Evolutionary conservation across 2,888 invertebrate species (phyloP).

Genomic region (Athalia circularis): DNA sequence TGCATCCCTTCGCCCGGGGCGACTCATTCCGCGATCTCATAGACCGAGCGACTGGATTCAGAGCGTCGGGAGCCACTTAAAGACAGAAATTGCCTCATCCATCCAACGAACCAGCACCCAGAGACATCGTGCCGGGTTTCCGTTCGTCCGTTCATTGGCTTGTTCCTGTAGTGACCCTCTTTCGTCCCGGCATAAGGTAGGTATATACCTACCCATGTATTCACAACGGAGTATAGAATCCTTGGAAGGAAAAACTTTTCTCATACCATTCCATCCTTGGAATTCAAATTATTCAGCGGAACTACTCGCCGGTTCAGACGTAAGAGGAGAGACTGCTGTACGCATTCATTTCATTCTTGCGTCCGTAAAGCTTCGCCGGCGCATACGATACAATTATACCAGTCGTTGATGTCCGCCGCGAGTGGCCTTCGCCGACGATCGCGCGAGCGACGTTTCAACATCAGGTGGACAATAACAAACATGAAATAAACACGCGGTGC

Average conservation of each 20-base stretch:
- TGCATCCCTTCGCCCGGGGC: constrained; percentile 18
- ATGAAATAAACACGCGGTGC: too few relatives aligned
- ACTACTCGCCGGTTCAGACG: background rate
- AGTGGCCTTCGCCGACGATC: too few relatives aligned
- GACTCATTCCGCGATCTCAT: constrained; percentile 40
- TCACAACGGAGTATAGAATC: background rate
- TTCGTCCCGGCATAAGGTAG: background rate
- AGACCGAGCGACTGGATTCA: constrained; percentile 40
- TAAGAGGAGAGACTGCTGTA: too few relatives aligned
- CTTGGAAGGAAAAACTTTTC: constrained; percentile 1
- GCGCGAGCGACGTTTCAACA: too few relatives aligned
- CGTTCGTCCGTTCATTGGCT: constrained; percentile 21
- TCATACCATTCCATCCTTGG: constrained; percentile 8
- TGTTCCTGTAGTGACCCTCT: constrained; percentile 20
- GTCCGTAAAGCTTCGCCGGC: too few relatives aligned
- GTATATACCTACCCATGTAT: too few relatives aligned
- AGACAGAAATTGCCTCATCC: constrained; percentile 55
- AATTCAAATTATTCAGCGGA: constrained; percentile 30
- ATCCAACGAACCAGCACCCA: constrained; percentile 3
- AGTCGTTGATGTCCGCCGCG: too few relatives aligned
- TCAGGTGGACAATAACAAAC: too few relatives aligned
- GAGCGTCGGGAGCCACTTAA: constrained; percentile 55
- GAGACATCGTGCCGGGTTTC: constrained; percentile 37
- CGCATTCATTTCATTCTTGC: too few relatives aligned
- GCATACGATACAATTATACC: too few relatives aligned